Conservation (phyloP, 2,888 invertebrate species). For the Drosophila kambysellisi region DNA sequence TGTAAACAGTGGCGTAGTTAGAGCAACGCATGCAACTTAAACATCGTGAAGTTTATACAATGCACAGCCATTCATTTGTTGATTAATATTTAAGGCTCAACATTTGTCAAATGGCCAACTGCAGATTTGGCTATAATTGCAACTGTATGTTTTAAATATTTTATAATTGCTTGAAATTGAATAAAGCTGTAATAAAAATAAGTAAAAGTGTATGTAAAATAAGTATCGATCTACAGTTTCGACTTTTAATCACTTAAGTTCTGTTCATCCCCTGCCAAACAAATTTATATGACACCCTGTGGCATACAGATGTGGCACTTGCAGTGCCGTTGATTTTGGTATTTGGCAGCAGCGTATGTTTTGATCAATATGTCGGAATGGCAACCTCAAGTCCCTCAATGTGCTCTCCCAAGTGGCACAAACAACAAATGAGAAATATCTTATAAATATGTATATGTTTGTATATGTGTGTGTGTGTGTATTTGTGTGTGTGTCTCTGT, state of each 20-base stretch:
- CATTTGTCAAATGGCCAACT: constrained; percentile 4
- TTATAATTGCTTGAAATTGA: neutral
- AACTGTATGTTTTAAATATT: neutral
- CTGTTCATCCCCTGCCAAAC: neutral
- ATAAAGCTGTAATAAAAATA: neutral
- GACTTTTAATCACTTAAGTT: neutral
- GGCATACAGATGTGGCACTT: constrained; percentile 22
- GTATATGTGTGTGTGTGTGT: neutral
- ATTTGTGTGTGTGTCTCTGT: neutral
- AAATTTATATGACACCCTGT: neutral
- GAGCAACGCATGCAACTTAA: constrained; percentile 16
- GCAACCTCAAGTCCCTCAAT: constrained; percentile 54
- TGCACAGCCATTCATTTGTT: constrained; percentile 11
- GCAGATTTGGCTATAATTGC: neutral
- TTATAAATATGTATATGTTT: constrained; percentile 41
- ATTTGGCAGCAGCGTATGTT: constrained; percentile 52
- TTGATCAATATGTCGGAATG: constrained; percentile 61
- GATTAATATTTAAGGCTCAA: constrained; percentile 23
- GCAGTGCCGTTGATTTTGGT: constrained; percentile 42
- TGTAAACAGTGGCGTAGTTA: constrained; percentile 41
- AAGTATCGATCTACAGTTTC: neutral
- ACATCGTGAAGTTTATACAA: constrained; percentile 14
- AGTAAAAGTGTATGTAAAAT: neutral
- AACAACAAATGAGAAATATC: constrained; percentile 50
- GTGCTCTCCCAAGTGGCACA: constrained; percentile 33